Evolutionary conservation across 2,888 invertebrate genomes (phyloP).

Genomic region (Agrotis segetum): DNA sequence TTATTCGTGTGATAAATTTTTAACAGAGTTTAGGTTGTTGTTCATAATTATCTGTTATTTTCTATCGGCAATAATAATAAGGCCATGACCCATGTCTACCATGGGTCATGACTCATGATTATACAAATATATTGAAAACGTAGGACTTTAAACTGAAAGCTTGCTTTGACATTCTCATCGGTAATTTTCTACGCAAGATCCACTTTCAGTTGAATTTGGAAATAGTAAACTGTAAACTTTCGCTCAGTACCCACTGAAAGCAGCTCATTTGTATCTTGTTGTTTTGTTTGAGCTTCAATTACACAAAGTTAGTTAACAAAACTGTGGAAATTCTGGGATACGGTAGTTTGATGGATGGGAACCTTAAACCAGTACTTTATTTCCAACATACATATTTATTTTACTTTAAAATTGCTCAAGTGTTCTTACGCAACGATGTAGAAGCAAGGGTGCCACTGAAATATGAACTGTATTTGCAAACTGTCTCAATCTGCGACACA

Average conservation of each 20-base stretch:
- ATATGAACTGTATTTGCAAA: slow-evolving; percentile 16
- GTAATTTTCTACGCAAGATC: background rate
- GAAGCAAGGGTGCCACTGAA: background rate
- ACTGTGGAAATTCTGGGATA: background rate
- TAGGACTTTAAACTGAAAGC: background rate
- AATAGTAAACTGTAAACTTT: slow-evolving; percentile 13
- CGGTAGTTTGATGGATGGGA: background rate
- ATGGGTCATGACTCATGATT: background rate
- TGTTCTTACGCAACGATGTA: background rate
- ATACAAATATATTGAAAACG: background rate
- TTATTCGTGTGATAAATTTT: too few relatives aligned
- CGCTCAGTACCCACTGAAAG: slow-evolving; percentile 21
- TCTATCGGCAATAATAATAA: background rate
- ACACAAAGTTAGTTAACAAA: slow-evolving; percentile 28
- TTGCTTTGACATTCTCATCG: background rate
- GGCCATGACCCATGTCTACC: too few relatives aligned
- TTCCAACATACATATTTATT: background rate
- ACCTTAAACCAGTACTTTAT: background rate
- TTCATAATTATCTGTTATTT: too few relatives aligned
- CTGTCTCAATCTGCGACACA: background rate
- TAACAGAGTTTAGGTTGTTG: too few relatives aligned
- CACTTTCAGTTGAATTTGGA: background rate
- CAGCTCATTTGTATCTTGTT: slow-evolving; percentile 16
- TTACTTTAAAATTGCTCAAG: background rate
- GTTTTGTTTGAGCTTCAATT: slow-evolving; percentile 24